Conservation (phyloP, 1,140 invertebrate species). For the Aphidius ervi region DNA sequence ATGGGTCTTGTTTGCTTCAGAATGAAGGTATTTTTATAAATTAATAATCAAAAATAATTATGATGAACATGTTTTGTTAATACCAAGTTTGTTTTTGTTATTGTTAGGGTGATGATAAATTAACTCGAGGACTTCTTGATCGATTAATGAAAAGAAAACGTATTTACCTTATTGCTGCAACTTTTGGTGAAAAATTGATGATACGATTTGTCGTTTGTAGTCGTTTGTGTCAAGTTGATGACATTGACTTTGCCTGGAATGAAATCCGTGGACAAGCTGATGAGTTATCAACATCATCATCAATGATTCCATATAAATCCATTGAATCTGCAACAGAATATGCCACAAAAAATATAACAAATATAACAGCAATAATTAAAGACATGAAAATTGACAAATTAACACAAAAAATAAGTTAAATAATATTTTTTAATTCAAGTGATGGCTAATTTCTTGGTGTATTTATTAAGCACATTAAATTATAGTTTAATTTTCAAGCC, state of each 20-base stretch:
- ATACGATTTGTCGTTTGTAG: constrained; percentile 83
- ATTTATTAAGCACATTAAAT: too few species aligned
- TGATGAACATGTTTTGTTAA: not conserved
- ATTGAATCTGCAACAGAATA: not conserved
- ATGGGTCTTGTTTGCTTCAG: constrained; percentile 88
- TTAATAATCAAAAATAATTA: too few species aligned
- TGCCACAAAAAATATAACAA: too few species aligned
- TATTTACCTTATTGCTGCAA: constrained; percentile 81
- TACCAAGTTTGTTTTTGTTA: constrained; percentile 8
- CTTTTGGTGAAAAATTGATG: constrained; percentile 63
- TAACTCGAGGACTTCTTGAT: constrained; percentile 72
- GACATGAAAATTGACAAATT: too few species aligned
- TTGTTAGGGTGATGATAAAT: constrained; percentile 63
- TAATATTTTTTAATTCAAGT: too few species aligned
- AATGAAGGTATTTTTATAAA: constrained; percentile 58
- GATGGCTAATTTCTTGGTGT: too few species aligned
- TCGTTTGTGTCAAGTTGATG: constrained; percentile 61
- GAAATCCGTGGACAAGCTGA: constrained; percentile 64
- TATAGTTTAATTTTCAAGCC: too few species aligned
- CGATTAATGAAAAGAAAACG: constrained; percentile 72
- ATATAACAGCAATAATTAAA: too few species aligned
- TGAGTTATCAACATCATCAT: constrained; percentile 7
- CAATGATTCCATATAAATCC: not conserved
- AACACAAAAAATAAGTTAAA: too few species aligned
- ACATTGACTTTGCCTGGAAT: constrained; percentile 79